These are phyloP conservation scores for Aphis gossypii DNA, from an alignment of 1,140 invertebrate genomes.

Conservation along the genomic window DNA sequence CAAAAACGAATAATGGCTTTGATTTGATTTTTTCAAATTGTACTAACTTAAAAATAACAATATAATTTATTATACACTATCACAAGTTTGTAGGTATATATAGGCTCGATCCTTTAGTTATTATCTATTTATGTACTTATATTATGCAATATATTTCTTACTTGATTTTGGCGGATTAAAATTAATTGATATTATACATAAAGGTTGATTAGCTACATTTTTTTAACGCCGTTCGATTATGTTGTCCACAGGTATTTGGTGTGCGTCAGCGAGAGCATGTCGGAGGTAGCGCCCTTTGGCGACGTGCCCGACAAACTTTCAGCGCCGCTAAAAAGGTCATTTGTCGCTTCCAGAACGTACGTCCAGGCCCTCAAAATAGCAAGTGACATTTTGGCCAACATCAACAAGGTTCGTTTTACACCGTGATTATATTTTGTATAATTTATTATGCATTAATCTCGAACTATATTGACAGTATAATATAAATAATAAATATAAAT, in stretches of 20 bases:
- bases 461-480: background rate
- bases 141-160: too few species aligned
- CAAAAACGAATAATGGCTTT: too few species aligned
- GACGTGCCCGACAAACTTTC: slow-evolving; percentile 91
- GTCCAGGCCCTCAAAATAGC: slow-evolving; percentile 86
- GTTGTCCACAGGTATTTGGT: slow-evolving; percentile 72
- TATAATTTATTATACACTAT: too few species aligned
- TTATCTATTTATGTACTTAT: too few species aligned
- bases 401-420: slow-evolving; percentile 75
- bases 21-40: too few species aligned
- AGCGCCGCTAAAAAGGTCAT: slow-evolving; percentile 87
- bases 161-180: too few species aligned
- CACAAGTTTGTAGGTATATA: too few species aligned
- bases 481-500: too few species aligned
- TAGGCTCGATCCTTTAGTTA: too few species aligned
- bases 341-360: slow-evolving; percentile 92
- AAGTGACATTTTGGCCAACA: slow-evolving; percentile 81
- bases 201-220: background rate
- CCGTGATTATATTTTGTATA: slow-evolving; percentile 29
- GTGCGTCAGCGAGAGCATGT: slow-evolving; percentile 90
- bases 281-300: slow-evolving; percentile 90
- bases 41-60: too few species aligned
- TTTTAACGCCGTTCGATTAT: background rate
- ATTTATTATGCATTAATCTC: background rate
- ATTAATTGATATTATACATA: background rate